Evolutionary conservation across 2,888 invertebrate species (phyloP), one percentile per base, ranked within the genome.

Genomic region (Fragum sueziense): DNA sequence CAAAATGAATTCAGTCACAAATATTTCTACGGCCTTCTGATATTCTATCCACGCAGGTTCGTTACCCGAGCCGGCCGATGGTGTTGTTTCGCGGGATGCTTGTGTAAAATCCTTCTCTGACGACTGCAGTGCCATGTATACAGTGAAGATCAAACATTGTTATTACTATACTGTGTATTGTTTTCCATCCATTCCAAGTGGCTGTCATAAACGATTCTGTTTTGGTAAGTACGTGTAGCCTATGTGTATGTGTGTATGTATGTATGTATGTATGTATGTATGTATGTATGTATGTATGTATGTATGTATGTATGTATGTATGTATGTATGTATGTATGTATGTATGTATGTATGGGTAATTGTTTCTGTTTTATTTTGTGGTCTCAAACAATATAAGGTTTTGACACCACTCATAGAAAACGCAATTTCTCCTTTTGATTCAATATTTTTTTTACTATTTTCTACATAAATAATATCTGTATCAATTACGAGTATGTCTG

Each of bases 61-160:
- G 6, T 11, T 52, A 52, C 52, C 52, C 20, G 52, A 52, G 52
- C n/a, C 22, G 6, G 7, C 52, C 20, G 52, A 52, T 20, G 52
- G 22, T 20, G 22, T 52, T 22, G 52, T 52, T 52, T 52, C 52
- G 11, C 7, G 52, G 22, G 22, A 17, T 11, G 52, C 52, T 6
- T 52, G 52, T 52, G 52, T 52, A n/a, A 17, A 22, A 52, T 11
- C 52, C 52, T 52, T 52, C 52, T 52, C 52, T 9, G 52, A 52
- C 20, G n/a, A 17, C 52, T 65, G 65, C n/a, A 34, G 29, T n/a
- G 29, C 31, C 11, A 33, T 17, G 4, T 65, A 65, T 20, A n/a
- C 65, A 33, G n/a, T 65, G 34, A 65, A 33, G 29, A 65, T 65
- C 22, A 65, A 65, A n/a, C 31, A 65, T n/a, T 65, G 65, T 33